Percentiles rank a stretch among this genome's conserved stretches.
Evolutionary conservation across 2,113 vertebrate genomes (phyloP).

Genomic region (Rhombomys opimus): DNA sequence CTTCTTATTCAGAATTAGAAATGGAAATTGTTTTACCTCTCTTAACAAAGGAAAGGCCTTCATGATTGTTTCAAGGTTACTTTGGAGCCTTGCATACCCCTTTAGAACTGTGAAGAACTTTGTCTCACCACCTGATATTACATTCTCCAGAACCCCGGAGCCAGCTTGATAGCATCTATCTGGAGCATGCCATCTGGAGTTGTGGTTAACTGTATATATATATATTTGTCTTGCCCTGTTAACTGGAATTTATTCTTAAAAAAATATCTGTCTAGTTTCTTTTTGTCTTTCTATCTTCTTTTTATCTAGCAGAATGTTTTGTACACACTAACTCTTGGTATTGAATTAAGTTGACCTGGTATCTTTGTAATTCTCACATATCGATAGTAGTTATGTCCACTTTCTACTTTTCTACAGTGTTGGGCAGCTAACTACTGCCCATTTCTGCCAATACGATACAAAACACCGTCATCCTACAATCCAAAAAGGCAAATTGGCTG

Average conservation of each 20-base stretch:
- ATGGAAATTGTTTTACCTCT: neutral
- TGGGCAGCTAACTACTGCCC: neutral
- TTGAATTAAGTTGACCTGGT: constrained; percentile 15
- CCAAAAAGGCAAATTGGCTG: constrained; percentile 70
- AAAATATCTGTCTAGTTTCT: neutral
- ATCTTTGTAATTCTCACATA: constrained; percentile 4
- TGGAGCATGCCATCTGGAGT: neutral
- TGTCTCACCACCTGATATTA: neutral
- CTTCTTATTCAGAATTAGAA: neutral
- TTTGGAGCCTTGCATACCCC: neutral
- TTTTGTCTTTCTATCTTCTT: neutral
- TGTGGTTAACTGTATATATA: neutral
- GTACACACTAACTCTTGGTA: neutral
- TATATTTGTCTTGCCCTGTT: neutral
- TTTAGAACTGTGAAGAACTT: constrained; percentile 11
- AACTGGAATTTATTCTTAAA: neutral
- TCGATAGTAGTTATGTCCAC: neutral
- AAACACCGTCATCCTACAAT: constrained; percentile 67
- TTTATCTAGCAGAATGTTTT: neutral
- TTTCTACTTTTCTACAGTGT: neutral
- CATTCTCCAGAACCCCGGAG: neutral
- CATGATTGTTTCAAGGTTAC: neutral
- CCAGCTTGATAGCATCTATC: neutral
- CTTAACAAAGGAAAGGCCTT: neutral
- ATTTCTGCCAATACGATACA: neutral